Percentiles rank a stretch among this genome's conserved stretches.
phyloP scores from a whole-genome alignment of 2,113 vertebrate genomes.

The Amazona vittata region DNA sequence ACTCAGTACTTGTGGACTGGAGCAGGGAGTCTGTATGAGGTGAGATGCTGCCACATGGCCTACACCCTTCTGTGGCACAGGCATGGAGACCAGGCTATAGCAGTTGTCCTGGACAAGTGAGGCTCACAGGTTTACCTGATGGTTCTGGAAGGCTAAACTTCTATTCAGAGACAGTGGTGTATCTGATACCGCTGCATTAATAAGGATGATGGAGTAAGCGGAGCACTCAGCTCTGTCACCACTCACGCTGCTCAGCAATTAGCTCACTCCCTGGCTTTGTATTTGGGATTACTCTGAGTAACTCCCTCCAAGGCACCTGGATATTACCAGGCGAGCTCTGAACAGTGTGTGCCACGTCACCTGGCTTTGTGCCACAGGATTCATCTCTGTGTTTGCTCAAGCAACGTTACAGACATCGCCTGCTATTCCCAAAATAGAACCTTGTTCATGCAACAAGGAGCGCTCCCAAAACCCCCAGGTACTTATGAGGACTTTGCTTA shows the following conservation, averaged over 20 bases:
- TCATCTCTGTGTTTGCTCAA: background rate
- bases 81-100: fast-evolving
- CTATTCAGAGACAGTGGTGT: background rate
- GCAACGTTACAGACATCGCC: background rate
- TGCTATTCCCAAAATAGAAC: background rate
- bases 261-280: background rate
- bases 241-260: background rate
- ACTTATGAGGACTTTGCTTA: background rate
- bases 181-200: background rate
- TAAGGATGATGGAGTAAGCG: background rate
- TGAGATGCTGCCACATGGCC: background rate
- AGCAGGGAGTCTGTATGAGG: background rate
- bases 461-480: background rate
- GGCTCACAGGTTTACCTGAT: background rate
- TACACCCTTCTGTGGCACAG: background rate
- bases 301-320: background rate
- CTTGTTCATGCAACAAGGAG: background rate
- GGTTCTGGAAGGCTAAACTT: background rate
- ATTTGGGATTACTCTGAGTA: background rate
- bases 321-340: background rate
- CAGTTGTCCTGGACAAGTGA: background rate
- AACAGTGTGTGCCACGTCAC: background rate
- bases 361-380: background rate
- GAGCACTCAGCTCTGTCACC: background rate
- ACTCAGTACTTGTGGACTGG: fast-evolving